Percentiles rank a stretch among this genome's conserved stretches.
These are phyloP conservation scores for Syrista parreyssii DNA, from an alignment of 2,888 invertebrate species.

Conservation along the genomic window DNA sequence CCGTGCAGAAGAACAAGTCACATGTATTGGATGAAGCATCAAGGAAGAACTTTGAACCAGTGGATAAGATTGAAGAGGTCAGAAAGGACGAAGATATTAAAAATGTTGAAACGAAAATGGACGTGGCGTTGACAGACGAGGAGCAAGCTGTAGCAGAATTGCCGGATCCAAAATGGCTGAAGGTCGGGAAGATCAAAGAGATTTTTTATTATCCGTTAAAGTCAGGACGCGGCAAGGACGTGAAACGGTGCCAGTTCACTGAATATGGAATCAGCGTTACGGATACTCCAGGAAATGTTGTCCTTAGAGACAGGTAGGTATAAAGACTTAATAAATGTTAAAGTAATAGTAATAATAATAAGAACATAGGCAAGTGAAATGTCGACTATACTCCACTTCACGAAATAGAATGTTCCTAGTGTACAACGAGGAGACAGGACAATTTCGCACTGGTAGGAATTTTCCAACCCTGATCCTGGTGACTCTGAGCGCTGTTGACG, in stretches of 20 bases:
- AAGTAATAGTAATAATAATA: background rate
- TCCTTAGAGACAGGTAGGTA: slow-evolving; percentile 47
- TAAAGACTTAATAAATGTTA: background rate
- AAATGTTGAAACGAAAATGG: background rate
- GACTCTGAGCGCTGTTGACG: slow-evolving; percentile 62
- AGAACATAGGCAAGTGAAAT: background rate
- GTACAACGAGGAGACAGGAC: slow-evolving; percentile 61
- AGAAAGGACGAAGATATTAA: background rate
- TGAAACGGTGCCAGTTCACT: slow-evolving; percentile 54
- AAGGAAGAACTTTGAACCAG: background rate
- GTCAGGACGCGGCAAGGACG: slow-evolving; percentile 59
- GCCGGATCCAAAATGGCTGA: slow-evolving; percentile 52
- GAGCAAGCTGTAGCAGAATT: slow-evolving; percentile 12
- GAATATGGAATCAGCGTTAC: slow-evolving; percentile 52
- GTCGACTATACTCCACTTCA: background rate
- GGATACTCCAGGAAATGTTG: slow-evolving; percentile 28
- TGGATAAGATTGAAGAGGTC: background rate
- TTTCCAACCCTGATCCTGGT: slow-evolving; percentile 67
- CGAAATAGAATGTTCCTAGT: slow-evolving; percentile 62
- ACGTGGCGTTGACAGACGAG: background rate
- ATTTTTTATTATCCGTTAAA: slow-evolving; percentile 64
- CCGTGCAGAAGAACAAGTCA: background rate
- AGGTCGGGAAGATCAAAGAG: slow-evolving; percentile 58
- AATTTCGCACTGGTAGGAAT: slow-evolving; percentile 65
- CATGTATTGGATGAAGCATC: background rate